These are phyloP conservation scores for Odontocolon sp. DNA, from an alignment of 2,888 invertebrate genomes.

Conservation along the genomic window DNA sequence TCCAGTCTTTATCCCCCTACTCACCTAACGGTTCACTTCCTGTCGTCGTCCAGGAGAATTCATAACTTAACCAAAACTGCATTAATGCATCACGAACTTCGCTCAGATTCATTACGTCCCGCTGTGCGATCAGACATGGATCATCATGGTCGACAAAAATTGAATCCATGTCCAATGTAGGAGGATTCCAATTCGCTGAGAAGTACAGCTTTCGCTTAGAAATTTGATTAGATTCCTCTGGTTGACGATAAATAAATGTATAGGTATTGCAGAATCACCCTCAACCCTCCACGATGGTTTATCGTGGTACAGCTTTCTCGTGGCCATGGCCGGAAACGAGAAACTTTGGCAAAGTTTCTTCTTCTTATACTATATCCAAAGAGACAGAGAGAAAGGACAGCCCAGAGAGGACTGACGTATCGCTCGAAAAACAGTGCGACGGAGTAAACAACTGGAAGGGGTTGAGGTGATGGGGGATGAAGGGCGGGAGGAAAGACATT, in stretches of 20 bases:
- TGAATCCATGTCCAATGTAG: neutral
- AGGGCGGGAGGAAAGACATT: slow-evolving; percentile 39
- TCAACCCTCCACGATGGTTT: slow-evolving; percentile 36
- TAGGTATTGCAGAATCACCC: slow-evolving; percentile 1
- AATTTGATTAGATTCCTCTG: slow-evolving; percentile 37
- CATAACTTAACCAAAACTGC: slow-evolving; percentile 30
- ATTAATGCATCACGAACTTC: slow-evolving; percentile 18
- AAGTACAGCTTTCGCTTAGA: slow-evolving; percentile 30
- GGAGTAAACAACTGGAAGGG: slow-evolving; percentile 75
- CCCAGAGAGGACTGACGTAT: slow-evolving; percentile 76
- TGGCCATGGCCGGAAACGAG: slow-evolving; percentile 64
- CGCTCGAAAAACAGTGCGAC: slow-evolving; percentile 73
- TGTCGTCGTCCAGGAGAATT: slow-evolving; percentile 40
- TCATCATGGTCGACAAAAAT: neutral
- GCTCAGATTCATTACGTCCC: too few species aligned
- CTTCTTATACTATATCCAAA: slow-evolving; percentile 49
- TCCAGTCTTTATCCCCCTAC: too few species aligned
- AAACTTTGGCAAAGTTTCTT: slow-evolving; percentile 67
- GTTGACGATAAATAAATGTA: slow-evolving; percentile 23
- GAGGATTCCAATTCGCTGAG: slow-evolving; percentile 5
- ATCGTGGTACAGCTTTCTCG: slow-evolving; percentile 62
- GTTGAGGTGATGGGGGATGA: slow-evolving; percentile 24
- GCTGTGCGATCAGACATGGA: slow-evolving; percentile 2
- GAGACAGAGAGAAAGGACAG: slow-evolving; percentile 41
- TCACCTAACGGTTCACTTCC: slow-evolving; percentile 71